These are phyloP conservation scores for Arion vulgaris DNA, from an alignment of 1,140 invertebrate species.

Conservation along the genomic window DNA sequence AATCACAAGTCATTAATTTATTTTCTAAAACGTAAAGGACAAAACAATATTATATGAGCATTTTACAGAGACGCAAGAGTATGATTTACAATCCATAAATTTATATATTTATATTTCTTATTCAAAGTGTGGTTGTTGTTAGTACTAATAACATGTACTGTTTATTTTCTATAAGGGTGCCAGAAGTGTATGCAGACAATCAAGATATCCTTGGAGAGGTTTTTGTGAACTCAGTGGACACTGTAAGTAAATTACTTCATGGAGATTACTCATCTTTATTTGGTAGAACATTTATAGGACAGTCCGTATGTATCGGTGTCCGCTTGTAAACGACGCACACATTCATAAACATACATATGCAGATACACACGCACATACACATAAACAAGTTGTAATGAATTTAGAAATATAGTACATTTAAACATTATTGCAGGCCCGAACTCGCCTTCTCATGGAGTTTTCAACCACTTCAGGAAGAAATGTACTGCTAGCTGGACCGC, in stretches of 20 bases:
- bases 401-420: neutral
- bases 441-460: constrained; percentile 70
- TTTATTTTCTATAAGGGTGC: constrained; percentile 52
- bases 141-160: too few species aligned
- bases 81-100: too few species aligned
- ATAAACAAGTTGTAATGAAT: neutral
- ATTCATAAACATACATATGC: constrained; percentile 12
- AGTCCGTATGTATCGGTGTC: too few species aligned
- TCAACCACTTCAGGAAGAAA: constrained; percentile 68
- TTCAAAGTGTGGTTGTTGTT: too few species aligned
- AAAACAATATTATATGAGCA: too few species aligned
- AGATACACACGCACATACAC: neutral
- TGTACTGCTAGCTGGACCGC: constrained; percentile 71
- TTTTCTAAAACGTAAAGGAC: too few species aligned
- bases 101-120: too few species aligned
- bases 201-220: constrained; percentile 70
- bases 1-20: too few species aligned
- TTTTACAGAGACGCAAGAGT: too few species aligned
- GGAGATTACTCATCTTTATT: too few species aligned
- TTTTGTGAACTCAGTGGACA: constrained; percentile 71
- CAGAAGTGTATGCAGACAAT: constrained; percentile 68
- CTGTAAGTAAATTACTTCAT: constrained; percentile 63
- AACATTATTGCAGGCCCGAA: constrained; percentile 61
- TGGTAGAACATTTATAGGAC: too few species aligned
- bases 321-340: too few species aligned